Evolutionary conservation across 2,797 vertebrate species (phyloP).

Genomic region (Microctenopoma steveboyesi): DNA sequence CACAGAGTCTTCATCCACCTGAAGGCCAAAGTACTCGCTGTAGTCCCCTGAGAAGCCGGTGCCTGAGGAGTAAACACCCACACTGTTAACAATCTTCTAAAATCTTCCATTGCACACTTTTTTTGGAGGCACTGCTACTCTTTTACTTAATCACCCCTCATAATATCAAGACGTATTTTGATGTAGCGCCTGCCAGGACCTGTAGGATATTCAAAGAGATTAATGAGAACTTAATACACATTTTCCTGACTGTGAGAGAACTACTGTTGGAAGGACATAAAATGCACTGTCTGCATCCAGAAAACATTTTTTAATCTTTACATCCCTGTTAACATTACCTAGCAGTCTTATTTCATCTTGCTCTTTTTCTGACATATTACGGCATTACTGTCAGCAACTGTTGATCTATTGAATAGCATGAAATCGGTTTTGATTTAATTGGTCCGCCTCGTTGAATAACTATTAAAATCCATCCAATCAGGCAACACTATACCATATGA

Average conservation of each 20-base stretch:
- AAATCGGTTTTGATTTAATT: conserved; percentile 7
- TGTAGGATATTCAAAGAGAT: not conserved
- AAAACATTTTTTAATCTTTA: not conserved
- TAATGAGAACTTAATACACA: not conserved
- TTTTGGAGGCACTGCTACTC: conserved; percentile 5
- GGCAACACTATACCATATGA: not conserved
- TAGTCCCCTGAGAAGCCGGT: conserved; percentile 92
- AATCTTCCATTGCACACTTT: conserved; percentile 17
- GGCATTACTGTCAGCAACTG: not conserved
- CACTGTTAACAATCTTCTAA: conserved; percentile 43
- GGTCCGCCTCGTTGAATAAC: not conserved
- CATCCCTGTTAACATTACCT: not conserved
- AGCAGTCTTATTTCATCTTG: not conserved
- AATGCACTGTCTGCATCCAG: not conserved
- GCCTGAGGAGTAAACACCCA: conserved; percentile 81
- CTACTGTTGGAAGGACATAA: not conserved
- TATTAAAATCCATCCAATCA: conserved; percentile 4
- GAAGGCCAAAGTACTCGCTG: conserved; percentile 96
- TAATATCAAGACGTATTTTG: not conserved
- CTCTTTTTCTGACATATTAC: not conserved
- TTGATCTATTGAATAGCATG: not conserved
- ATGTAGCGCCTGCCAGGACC: not conserved
- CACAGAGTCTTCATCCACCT: conserved; percentile 95
- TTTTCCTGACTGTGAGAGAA: not conserved
- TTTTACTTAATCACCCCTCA: conserved; percentile 16